Conservation (phyloP, 2,797 vertebrate species). For the Cacajao melanocephalus region DNA sequence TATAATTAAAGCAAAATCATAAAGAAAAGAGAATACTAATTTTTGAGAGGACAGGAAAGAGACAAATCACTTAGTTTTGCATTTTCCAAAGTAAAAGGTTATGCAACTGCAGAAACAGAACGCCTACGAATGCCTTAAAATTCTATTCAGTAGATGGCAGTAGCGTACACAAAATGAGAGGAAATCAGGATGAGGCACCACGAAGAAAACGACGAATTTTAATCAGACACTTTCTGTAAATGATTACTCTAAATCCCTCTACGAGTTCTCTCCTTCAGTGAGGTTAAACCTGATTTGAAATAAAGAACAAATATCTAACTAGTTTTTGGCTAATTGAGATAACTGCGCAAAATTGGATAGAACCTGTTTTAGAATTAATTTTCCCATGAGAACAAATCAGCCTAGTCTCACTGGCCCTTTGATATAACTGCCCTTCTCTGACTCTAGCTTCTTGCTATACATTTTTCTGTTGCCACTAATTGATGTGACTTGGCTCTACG, state of each 20-base stretch:
- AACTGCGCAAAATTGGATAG: neutral
- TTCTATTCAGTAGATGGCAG: slow-evolving; percentile 78
- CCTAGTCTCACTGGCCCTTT: neutral
- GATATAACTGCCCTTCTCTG: neutral
- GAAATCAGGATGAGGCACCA: neutral
- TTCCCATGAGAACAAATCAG: neutral
- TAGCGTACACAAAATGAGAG: neutral
- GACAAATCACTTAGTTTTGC: neutral
- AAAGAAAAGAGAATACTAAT: neutral
- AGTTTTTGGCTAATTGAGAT: neutral
- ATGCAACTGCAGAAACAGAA: neutral
- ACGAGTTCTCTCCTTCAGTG: neutral
- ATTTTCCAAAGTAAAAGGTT: neutral
- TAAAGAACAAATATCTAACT: neutral
- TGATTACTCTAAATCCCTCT: neutral
- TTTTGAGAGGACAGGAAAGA: neutral
- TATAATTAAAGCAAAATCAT: neutral
- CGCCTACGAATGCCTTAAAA: neutral
- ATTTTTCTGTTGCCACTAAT: neutral
- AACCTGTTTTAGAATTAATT: neutral
- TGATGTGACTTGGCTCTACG: neutral
- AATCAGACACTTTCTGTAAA: neutral
- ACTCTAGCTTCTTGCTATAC: neutral
- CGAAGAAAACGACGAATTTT: neutral
- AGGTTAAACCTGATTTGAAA: neutral